These are phyloP conservation scores for Chromoteleia sp. DNA, from an alignment of 2,888 invertebrate genomes.

Conservation along the genomic window DNA sequence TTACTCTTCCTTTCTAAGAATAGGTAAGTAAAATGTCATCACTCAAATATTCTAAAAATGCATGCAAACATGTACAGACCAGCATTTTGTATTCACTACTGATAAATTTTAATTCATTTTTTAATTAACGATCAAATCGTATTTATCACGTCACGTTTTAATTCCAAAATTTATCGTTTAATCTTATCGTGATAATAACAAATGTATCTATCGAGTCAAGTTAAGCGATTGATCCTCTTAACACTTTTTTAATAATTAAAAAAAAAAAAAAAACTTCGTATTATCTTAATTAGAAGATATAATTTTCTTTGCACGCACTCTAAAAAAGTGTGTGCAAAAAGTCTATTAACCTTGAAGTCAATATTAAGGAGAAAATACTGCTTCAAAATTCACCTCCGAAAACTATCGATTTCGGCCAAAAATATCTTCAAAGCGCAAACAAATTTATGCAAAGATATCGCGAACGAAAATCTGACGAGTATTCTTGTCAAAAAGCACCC, in stretches of 20 bases:
- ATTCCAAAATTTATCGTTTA: too few species aligned
- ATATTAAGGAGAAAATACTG: not conserved
- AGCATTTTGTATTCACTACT: too few species aligned
- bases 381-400: slow-evolving; percentile 5
- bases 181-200: too few species aligned
- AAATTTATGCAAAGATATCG: not conserved
- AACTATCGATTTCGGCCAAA: too few species aligned
- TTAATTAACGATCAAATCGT: not conserved
- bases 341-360: slow-evolving; percentile 11
- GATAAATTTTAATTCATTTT: not conserved
- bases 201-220: not conserved
- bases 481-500: slow-evolving; percentile 11
- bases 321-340: too few species aligned
- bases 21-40: slow-evolving; percentile 34
- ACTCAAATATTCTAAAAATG: slow-evolving; percentile 45
- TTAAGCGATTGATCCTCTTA: too few species aligned
- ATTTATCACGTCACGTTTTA: not conserved
- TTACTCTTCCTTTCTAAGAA: slow-evolving; percentile 38
- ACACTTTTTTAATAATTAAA: too few species aligned
- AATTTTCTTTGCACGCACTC: too few species aligned
- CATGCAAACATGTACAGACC: not conserved
- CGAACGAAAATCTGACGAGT: not conserved
- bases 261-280: too few species aligned
- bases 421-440: not conserved
- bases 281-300: too few species aligned